Evolutionary conservation across 1,140 invertebrate species (phyloP).

Genomic region (Mizuhopecten yessoensis): DNA sequence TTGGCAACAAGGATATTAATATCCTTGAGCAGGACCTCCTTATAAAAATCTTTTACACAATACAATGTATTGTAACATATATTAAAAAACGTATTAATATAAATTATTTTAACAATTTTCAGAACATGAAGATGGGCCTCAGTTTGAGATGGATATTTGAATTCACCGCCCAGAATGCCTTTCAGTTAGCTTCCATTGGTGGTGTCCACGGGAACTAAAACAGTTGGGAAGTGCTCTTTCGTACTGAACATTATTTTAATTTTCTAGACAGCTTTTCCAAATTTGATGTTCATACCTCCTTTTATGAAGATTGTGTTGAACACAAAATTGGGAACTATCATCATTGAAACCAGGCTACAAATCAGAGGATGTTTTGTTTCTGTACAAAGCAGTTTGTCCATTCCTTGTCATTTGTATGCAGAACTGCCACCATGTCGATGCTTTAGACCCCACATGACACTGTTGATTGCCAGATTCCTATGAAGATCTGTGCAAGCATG

Average conservation of each 20-base stretch:
- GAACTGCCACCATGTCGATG: not conserved
- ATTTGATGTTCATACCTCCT: not conserved
- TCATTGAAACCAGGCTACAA: constrained; percentile 38
- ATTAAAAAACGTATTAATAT: too few relatives aligned
- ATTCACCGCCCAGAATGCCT: constrained; percentile 69
- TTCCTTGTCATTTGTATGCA: constrained; percentile 21
- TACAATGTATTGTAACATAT: too few relatives aligned
- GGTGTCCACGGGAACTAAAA: not conserved
- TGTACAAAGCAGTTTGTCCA: not conserved
- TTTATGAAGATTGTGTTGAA: not conserved
- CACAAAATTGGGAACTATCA: not conserved
- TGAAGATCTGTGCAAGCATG: not conserved
- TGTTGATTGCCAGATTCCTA: not conserved
- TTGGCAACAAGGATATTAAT: too few relatives aligned
- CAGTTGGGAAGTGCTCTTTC: constrained; percentile 23
- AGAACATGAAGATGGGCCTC: constrained; percentile 70
- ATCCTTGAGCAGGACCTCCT: too few relatives aligned
- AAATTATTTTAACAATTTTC: too few relatives aligned
- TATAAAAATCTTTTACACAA: too few relatives aligned
- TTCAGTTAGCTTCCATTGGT: constrained; percentile 57
- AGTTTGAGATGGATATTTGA: constrained; percentile 77
- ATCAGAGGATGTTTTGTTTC: constrained; percentile 4
- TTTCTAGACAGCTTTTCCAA: constrained; percentile 38
- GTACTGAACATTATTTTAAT: not conserved
- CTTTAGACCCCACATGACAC: constrained; percentile 5